Base-by-base conservation (phyloP, 1,140 invertebrate genomes). In the Hesperophylax magnus region DNA sequence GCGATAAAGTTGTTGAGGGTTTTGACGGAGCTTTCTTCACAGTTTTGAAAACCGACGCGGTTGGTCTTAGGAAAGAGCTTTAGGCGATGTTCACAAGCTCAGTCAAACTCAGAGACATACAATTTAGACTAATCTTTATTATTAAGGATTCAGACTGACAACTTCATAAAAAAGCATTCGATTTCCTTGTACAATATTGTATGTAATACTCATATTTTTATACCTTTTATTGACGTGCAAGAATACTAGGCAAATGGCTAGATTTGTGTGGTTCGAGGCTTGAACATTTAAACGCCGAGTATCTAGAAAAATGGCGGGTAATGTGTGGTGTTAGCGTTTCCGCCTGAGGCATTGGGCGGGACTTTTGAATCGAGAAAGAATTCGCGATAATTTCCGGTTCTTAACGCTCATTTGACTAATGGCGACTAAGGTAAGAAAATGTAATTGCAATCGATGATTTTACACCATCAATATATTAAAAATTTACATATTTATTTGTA, bases 321-420 rank as follows among this genome's bases (percentile, higher is more conserved):
- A 82, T 79, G 39, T 67, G 72, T 77, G 60, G 71, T 54, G 77
- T 75, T 67, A 65, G 69, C 67, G 58, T 63, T 74, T 74, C 71
- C 47, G 77, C 77, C 77, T 24, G 18, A 47, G 75, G 78, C 58
- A 20, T 15, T 56, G 81, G 81, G 56, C 67, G 81, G 72, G 53
- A 75, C 78, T 52, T 63, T 56, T 56, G 77, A 79, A 74, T 72
- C 77, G 67, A 74, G 77, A 60, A 81, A 72, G 82, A 78, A 78
- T 83, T 83, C 60, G 78, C 79, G 56, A 31, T 79, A 81, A 83
- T 83, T 78, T 81, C 82, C 76, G 65, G 78, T 67, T 80, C 80
- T 83, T 76, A 77, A 63, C 72, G 60, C 78, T 77, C 58, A 78
- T 78, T 77, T 39, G 52, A 53, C 20, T 78, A 78, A 77, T 81